Base-by-base conservation (phyloP, 2,888 invertebrate species). In the Drosophila kokeensis region DNA sequence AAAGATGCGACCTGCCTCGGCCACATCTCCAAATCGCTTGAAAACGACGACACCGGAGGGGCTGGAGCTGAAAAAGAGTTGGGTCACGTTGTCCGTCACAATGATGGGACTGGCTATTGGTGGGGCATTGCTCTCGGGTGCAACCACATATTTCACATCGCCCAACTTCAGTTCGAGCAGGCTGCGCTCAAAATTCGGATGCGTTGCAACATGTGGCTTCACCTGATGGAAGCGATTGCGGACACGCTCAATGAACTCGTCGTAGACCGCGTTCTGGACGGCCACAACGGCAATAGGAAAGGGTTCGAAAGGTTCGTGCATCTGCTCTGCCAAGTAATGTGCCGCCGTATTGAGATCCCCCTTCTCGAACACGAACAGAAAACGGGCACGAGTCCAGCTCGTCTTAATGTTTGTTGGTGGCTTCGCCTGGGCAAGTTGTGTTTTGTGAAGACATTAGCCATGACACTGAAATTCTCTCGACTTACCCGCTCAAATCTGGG, bases 281-380 rank as follows among this genome's bases (percentile, higher is more conserved):
- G 91, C 85, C 27, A 92, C 87, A 7, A 85, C 79, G 62, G 86
- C 87, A 38, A 92, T 79, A 0, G 87, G 83, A 52, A 86, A 80
- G 0, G 68, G 50, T 2, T 76, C 65, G 24, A 88, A 83, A 1
- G 92, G 92, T 8, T 86, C 80, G 7, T 90, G 87, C 69, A 92
- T 73, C 0, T 89, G 82, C 45, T 91, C 83, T 0, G 79, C 84
- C 42, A 93, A 59, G 38, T 81, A 74, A 55, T 92, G 83, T 0
- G 90, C 76, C 0, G 92, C 92, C 11, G 91, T 86, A 54, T 91
- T 86, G 8, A 93, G 59, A 67, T 93, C 93, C 0, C 90, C 90
- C 1, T 85, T 70, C 55, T 82, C 82, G 59, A 92, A 89, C 5
- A 93, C 82, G 52, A 91, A 79, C 73, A 93, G 79, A 18, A 87